Percentiles rank a stretch among this genome's conserved stretches.
Conservation (phyloP, 2,113 vertebrate genomes). For the Petroica traversi region DNA sequence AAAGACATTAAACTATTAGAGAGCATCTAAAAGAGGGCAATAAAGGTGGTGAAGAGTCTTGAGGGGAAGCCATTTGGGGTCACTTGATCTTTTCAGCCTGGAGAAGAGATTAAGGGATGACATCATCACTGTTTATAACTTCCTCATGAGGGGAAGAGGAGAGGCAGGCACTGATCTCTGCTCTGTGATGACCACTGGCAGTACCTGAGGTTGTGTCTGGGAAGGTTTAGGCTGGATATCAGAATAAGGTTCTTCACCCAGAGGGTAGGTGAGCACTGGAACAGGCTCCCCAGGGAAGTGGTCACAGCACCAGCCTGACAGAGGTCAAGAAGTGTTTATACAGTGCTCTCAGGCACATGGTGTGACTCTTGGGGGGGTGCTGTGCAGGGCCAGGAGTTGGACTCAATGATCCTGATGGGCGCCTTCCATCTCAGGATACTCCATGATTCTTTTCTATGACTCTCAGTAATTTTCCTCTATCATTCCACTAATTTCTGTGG, state of each 20-base stretch:
- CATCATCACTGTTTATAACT: rapidly evolving
- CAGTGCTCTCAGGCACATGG: neutral
- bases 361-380: neutral
- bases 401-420: neutral
- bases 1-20: neutral
- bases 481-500: neutral
- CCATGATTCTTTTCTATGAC: neutral
- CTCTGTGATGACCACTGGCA: neutral
- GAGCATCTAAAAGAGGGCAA: neutral
- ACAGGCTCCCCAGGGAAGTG: rapidly evolving
- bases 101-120: neutral
- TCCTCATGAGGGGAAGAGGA: rapidly evolving
- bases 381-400: neutral
- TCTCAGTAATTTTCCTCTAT: neutral
- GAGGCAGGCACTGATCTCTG: neutral
- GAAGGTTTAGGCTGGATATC: neutral
- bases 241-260: too few species aligned
- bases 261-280: too few species aligned
- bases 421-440: neutral
- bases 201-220: rapidly evolving
- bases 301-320: neutral
- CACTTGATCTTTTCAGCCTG: neutral
- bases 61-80: rapidly evolving
- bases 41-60: neutral
- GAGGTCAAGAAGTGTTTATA: neutral